Percentiles rank a stretch among this genome's conserved stretches.
Evolutionary conservation across 2,888 invertebrate species (phyloP).

Genomic region (Lasioglossum leucozonium): DNA sequence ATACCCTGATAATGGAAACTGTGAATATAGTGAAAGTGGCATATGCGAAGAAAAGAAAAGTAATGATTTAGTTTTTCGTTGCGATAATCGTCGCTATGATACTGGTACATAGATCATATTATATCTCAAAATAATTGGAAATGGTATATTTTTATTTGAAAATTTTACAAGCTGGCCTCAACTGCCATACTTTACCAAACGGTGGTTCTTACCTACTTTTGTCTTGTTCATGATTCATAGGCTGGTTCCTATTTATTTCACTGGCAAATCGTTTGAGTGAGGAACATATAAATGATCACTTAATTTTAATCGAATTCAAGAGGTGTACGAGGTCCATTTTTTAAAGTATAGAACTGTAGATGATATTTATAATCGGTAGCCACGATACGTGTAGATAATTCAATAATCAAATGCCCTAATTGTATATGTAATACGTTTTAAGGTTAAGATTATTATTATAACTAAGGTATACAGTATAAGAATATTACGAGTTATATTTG

Average conservation of each 20-base stretch:
- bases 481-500: slow-evolving; percentile 45
- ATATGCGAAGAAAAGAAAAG: slow-evolving; percentile 79
- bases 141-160: slow-evolving; percentile 27
- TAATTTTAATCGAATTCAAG: slow-evolving; percentile 28
- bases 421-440: slow-evolving; percentile 57
- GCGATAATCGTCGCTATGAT: slow-evolving; percentile 18
- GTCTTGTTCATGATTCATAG: slow-evolving; percentile 47
- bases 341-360: slow-evolving; percentile 29
- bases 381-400: slow-evolving; percentile 28
- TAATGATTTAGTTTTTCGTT: slow-evolving; percentile 59
- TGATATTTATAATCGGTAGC: slow-evolving; percentile 41
- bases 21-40: slow-evolving; percentile 80
- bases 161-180: slow-evolving; percentile 36
- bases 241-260: slow-evolving; percentile 78
- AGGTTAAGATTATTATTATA: slow-evolving; percentile 41
- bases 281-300: slow-evolving; percentile 25
- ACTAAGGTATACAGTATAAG: slow-evolving; percentile 19
- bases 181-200: slow-evolving; percentile 46
- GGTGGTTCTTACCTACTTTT: slow-evolving; percentile 36
- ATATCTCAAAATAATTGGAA: slow-evolving; percentile 15
- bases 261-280: slow-evolving; percentile 42
- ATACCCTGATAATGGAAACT: slow-evolving; percentile 80
- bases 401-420: slow-evolving; percentile 65
- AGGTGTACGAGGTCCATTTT: slow-evolving; percentile 29
- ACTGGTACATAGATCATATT: slow-evolving; percentile 6